A percentile compares a stretch with the other conserved stretches of the same genome.
Conservation (phyloP, 2,888 invertebrate genomes). For the Habroteleia sp. region DNA sequence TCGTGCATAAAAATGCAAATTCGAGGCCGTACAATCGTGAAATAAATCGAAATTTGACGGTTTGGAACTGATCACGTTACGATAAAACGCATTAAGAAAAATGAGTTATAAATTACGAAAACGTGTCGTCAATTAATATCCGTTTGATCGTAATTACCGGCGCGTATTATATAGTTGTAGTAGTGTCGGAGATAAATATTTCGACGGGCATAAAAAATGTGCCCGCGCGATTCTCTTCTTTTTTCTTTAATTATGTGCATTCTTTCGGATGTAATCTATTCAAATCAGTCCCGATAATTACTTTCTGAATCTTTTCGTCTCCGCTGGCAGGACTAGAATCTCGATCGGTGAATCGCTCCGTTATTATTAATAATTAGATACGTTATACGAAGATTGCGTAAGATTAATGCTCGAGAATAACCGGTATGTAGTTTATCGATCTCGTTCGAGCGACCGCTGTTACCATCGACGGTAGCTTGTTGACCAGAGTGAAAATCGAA, state of each 20-base stretch:
- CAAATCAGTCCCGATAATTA: conserved; percentile 59
- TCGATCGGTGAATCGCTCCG: conserved; percentile 71
- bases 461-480: conserved; percentile 64
- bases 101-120: conserved; percentile 27
- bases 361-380: conserved; percentile 74
- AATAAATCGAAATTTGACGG: background rate
- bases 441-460: conserved; percentile 66
- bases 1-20: too few relatives aligned
- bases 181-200: conserved; percentile 34
- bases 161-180: conserved; percentile 21
- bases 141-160: conserved; percentile 27
- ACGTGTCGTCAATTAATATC: conserved; percentile 49
- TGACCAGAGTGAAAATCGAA: conserved; percentile 68
- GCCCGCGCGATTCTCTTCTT: conserved; percentile 15
- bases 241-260: conserved; percentile 48
- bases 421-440: conserved; percentile 73
- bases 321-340: conserved; percentile 65
- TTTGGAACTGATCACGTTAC: background rate
- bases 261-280: conserved; percentile 62
- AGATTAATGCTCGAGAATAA: conserved; percentile 73
- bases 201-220: conserved; percentile 21
- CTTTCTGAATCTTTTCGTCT: conserved; percentile 58
- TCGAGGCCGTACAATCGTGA: too few relatives aligned
- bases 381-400: conserved; percentile 72
- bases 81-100: conserved; percentile 11